These are phyloP conservation scores for Euthynnus affinis DNA, from an alignment of 2,797 vertebrate species.

Conservation along the genomic window DNA sequence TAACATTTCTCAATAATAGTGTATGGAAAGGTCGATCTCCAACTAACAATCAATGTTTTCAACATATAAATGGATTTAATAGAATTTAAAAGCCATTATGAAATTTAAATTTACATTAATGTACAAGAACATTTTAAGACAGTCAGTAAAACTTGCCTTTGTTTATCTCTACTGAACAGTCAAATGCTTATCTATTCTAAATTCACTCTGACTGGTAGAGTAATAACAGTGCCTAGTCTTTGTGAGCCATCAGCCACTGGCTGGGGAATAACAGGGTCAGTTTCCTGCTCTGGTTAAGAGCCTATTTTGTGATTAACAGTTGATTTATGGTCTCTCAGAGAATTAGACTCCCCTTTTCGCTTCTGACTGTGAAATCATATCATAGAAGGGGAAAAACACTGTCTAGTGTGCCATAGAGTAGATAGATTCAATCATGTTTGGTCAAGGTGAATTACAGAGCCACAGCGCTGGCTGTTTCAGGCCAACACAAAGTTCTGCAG, in stretches of 20 bases:
- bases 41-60: conserved; percentile 10
- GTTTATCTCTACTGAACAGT: conserved; percentile 19
- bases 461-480: not conserved
- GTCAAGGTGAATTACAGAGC: conserved; percentile 54
- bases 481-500: conserved; percentile 2
- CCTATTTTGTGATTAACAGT: conserved; percentile 50
- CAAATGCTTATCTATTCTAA: conserved; percentile 13
- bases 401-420: conserved; percentile 33
- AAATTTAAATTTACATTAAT: conserved; percentile 3
- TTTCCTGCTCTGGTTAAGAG: conserved; percentile 46
- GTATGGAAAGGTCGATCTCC: not conserved
- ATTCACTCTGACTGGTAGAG: conserved; percentile 9
- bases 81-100: not conserved
- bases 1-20: conserved; percentile 4
- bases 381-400: conserved; percentile 32
- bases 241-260: conserved; percentile 20
- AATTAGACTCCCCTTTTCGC: conserved; percentile 42
- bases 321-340: conserved; percentile 51
- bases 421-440: conserved; percentile 55
- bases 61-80: conserved; percentile 1
- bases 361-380: conserved; percentile 48
- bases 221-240: conserved; percentile 18
- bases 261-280: conserved; percentile 30
- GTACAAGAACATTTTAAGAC: not conserved
- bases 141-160: not conserved